Evolutionary conservation across 2,113 vertebrate genomes (phyloP).

Genomic region (Rhea pennata): DNA sequence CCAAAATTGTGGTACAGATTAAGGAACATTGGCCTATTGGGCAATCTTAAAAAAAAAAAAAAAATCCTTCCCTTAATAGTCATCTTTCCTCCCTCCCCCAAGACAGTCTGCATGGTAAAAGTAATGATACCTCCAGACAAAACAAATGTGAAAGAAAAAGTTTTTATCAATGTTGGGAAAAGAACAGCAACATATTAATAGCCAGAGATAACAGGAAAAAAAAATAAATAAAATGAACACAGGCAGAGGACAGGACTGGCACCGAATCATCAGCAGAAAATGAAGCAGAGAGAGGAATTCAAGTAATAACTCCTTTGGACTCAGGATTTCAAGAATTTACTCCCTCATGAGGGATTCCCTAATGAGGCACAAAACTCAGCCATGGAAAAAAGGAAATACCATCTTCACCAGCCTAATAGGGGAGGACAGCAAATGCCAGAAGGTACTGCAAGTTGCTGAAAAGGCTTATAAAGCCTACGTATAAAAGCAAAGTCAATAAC

Average conservation of each 20-base stretch:
- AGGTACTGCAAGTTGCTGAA: background rate
- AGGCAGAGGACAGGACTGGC: background rate
- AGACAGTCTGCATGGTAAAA: background rate
- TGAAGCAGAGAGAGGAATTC: background rate
- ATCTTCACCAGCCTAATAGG: background rate
- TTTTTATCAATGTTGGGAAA: background rate
- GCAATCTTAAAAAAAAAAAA: no score
- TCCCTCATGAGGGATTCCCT: background rate
- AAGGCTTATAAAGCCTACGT: background rate
- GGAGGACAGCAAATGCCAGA: background rate
- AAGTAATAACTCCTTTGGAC: background rate
- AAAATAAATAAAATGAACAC: background rate
- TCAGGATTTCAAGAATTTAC: background rate
- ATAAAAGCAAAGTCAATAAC: background rate
- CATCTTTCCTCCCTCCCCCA: fast-evolving
- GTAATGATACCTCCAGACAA: background rate
- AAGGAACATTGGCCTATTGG: background rate
- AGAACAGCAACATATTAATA: background rate
- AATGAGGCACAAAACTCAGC: background rate
- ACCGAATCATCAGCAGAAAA: background rate
- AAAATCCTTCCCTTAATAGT: background rate
- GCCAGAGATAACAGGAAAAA: background rate
- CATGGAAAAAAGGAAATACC: background rate
- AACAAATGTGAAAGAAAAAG: background rate
- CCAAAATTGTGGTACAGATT: background rate